phyloP scores from a whole-genome alignment of 2,888 invertebrate genomes.

The Hedya salicella region DNA sequence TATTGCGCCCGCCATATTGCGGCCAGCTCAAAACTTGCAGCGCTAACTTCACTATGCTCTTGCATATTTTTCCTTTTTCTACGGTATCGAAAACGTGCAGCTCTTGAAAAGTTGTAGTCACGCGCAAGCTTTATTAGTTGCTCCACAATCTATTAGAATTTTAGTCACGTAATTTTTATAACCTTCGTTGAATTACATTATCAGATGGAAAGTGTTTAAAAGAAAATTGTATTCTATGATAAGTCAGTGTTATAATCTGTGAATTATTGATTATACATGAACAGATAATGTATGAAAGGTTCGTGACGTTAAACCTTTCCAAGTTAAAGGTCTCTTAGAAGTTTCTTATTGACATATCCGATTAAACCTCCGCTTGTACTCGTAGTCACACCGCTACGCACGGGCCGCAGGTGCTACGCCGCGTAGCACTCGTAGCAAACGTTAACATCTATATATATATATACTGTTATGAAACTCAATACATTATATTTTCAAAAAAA shows the following conservation, averaged over 20 bases:
- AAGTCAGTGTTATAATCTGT: neutral
- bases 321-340: slow-evolving; percentile 7
- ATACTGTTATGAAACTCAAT: neutral
- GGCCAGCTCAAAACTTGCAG: slow-evolving; percentile 75
- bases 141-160: slow-evolving; percentile 51
- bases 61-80: slow-evolving; percentile 72
- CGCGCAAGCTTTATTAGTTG: slow-evolving; percentile 63
- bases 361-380: slow-evolving; percentile 5
- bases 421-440: slow-evolving; percentile 39
- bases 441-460: neutral
- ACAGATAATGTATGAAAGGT: neutral
- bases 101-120: slow-evolving; percentile 56
- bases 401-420: slow-evolving; percentile 41
- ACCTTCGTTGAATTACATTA: slow-evolving; percentile 46
- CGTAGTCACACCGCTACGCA: slow-evolving; percentile 35
- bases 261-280: neutral
- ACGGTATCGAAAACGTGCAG: slow-evolving; percentile 49
- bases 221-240: neutral
- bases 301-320: slow-evolving; percentile 14
- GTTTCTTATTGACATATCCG: slow-evolving; percentile 23
- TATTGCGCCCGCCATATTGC: slow-evolving; percentile 77
- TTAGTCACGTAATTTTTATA: slow-evolving; percentile 49
- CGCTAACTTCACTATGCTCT: slow-evolving; percentile 64
- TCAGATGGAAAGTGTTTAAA: slow-evolving; percentile 34
- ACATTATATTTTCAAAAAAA: neutral